Conservation (phyloP, 23 tunicate genomes). For the Oikopleura dioica region DNA sequence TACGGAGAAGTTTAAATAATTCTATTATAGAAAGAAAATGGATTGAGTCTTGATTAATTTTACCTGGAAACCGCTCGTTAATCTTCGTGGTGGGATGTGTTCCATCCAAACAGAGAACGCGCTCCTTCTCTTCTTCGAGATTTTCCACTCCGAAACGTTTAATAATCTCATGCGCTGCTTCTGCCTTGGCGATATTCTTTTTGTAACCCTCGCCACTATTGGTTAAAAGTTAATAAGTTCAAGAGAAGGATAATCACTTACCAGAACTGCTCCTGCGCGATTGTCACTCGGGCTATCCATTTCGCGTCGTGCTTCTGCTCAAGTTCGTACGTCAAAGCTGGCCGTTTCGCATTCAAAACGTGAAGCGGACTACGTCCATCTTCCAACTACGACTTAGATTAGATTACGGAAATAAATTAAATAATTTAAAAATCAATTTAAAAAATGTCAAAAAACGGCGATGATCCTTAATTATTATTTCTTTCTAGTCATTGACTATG, state of each 20-base stretch:
- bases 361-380: neutral
- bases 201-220: too few species aligned
- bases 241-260: neutral
- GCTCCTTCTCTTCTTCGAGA: neutral
- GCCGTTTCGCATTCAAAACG: conserved; percentile 8
- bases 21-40: too few species aligned
- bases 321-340: conserved; percentile 8
- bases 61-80: conserved; percentile 7
- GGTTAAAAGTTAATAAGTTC: too few species aligned
- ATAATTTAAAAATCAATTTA: too few species aligned
- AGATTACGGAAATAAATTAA: too few species aligned
- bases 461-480: too few species aligned
- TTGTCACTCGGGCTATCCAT: conserved; percentile 8
- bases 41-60: too few species aligned
- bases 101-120: neutral
- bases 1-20: too few species aligned
- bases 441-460: too few species aligned
- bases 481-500: too few species aligned
- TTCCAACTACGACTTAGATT: too few species aligned
- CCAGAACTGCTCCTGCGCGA: neutral
- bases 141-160: neutral
- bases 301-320: conserved; percentile 9
- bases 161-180: neutral
- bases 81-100: neutral
- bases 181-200: conserved; percentile 4